Evolutionary conservation across 2,113 vertebrate species (phyloP).

Genomic region (Rallus limicola): DNA sequence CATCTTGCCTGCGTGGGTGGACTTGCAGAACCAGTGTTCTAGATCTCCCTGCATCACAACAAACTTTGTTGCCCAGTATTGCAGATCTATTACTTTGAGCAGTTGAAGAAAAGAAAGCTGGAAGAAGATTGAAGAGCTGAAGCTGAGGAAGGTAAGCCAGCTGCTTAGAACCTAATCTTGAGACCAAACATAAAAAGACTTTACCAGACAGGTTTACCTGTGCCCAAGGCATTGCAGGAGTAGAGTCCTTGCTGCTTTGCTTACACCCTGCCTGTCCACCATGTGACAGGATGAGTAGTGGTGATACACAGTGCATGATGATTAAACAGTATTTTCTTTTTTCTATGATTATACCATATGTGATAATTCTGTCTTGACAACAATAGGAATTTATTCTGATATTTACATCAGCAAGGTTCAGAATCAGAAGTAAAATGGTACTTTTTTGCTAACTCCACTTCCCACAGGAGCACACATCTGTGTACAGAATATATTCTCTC

Average conservation of each 20-base stretch:
- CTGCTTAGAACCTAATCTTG: not conserved
- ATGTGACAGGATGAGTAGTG: not conserved
- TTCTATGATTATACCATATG: not conserved
- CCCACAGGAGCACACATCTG: not conserved
- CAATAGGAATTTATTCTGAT: not conserved
- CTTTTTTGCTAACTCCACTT: not conserved
- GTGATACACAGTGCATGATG: not conserved
- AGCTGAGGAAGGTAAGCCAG: constrained; percentile 42
- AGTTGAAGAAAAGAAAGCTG: not conserved
- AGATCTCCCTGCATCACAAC: not conserved
- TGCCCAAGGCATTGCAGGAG: not conserved
- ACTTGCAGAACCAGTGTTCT: constrained; percentile 36
- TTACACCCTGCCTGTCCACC: not conserved
- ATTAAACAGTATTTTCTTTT: not conserved
- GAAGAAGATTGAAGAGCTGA: not conserved
- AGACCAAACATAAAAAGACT: not conserved
- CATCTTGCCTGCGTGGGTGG: constrained; percentile 24
- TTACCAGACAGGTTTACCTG: not conserved
- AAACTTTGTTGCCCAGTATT: not conserved
- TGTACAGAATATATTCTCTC: not conserved
- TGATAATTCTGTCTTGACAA: not conserved
- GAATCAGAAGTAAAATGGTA: not conserved
- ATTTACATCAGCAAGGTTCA: not conserved
- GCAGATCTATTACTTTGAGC: not conserved
- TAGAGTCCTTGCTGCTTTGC: not conserved